phyloP scores from a whole-genome alignment of 2,113 vertebrate species.

The Plotosus lineatus region DNA sequence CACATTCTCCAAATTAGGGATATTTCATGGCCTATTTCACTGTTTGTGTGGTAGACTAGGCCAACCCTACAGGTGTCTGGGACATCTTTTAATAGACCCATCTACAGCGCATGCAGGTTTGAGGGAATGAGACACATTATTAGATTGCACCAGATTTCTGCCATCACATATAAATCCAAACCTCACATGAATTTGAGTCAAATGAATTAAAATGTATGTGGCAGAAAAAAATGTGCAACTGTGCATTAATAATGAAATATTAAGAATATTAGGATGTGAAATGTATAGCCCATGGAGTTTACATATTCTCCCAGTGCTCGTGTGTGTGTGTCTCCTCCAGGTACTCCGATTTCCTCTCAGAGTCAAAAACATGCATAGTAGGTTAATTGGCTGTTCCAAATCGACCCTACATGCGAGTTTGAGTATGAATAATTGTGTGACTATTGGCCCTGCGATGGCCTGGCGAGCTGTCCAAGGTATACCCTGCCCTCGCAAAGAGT shows the following conservation, averaged over 20 bases:
- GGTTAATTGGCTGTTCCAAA: too few relatives aligned
- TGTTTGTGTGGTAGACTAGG: conserved; percentile 41
- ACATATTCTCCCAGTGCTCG: too few relatives aligned
- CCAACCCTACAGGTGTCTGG: conserved; percentile 45
- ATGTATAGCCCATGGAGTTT: background rate
- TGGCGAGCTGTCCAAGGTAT: too few relatives aligned
- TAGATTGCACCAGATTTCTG: conserved; percentile 33
- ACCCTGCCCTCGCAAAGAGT: too few relatives aligned
- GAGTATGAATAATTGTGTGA: too few relatives aligned
- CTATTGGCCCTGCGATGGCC: too few relatives aligned
- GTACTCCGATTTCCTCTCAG: too few relatives aligned
- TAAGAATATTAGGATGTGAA: too few relatives aligned
- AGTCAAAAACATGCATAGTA: too few relatives aligned
- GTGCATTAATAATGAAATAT: background rate
- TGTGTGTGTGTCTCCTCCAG: too few relatives aligned
- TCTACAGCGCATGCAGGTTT: conserved; percentile 24
- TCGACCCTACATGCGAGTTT: too few relatives aligned
- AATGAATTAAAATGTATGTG: background rate
- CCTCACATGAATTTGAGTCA: conserved; percentile 7
- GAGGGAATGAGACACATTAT: conserved; percentile 42
- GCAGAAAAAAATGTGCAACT: background rate
- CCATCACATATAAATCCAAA: conserved; percentile 19
- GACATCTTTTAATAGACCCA: conserved; percentile 42
- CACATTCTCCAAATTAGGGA: conserved; percentile 39
- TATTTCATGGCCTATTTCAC: conserved; percentile 42